These are phyloP conservation scores for Periparus ater DNA, from an alignment of 2,797 vertebrate genomes.

Conservation along the genomic window DNA sequence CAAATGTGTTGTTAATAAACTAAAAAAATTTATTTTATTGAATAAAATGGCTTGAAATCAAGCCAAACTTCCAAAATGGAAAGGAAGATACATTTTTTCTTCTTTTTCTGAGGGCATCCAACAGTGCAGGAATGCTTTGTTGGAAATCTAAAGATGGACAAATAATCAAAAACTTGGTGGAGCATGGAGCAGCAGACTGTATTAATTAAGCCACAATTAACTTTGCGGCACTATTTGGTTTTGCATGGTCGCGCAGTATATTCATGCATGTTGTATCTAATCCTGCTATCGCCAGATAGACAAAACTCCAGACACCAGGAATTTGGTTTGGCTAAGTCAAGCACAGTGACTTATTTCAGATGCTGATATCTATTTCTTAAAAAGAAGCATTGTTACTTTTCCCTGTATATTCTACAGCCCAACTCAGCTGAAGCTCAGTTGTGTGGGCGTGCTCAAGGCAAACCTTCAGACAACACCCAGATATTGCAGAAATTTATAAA, in stretches of 20 bases:
- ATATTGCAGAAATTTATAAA: not conserved
- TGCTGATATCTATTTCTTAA: not conserved
- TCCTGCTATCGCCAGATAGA: slow-evolving; percentile 10
- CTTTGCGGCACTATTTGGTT: slow-evolving; percentile 26
- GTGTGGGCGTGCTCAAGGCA: not conserved
- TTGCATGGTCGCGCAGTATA: not conserved
- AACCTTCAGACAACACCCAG: slow-evolving; percentile 21
- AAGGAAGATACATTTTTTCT: slow-evolving; percentile 21
- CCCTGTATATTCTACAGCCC: not conserved
- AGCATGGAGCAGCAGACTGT: slow-evolving; percentile 29
- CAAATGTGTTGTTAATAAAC: slow-evolving; percentile 21
- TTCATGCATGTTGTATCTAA: not conserved
- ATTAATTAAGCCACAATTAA: slow-evolving; percentile 59
- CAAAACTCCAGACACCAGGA: slow-evolving; percentile 41
- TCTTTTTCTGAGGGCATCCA: not conserved
- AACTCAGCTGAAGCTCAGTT: not conserved
- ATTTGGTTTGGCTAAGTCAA: slow-evolving; percentile 40
- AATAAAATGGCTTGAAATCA: slow-evolving; percentile 43
- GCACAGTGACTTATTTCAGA: slow-evolving; percentile 33
- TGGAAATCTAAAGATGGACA: slow-evolving; percentile 51
- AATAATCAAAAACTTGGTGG: slow-evolving; percentile 49
- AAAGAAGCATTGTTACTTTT: slow-evolving; percentile 18
- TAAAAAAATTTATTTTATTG: not conserved
- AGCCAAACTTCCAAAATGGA: slow-evolving; percentile 29
- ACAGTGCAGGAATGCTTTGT: slow-evolving; percentile 60